Base-by-base conservation (phyloP, 2,797 vertebrate species). In the Potorous gilbertii region DNA sequence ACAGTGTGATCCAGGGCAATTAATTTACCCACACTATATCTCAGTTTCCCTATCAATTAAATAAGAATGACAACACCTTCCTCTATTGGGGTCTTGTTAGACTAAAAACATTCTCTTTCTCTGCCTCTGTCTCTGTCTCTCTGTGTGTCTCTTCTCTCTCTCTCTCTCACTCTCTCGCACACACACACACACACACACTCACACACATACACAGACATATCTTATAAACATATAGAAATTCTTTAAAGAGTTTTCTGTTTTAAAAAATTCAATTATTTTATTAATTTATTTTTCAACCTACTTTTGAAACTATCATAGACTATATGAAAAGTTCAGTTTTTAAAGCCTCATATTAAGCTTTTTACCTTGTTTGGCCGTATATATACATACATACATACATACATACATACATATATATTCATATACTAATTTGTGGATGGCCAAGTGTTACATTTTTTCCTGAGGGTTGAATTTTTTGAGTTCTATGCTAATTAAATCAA, bases 301-400 rank as follows among this genome's bases (percentile, higher is more conserved):
- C 8, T 81, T 81, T 81, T 10, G 40, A 81, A 46, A 46, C 74
- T 81, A 31, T 46, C 21, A 81, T 27, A 81, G 18, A 81, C 8
- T 81, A 10, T 81, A 6, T 81, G 74, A 81, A 81, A 81, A 81
- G 8, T 81, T 81, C 74, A 81, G 66, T 12, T 93, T 50, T 55
- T 94, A 96, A 96, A 93, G 52, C n/a, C 92, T 52, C 40, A 18
- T 95, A 54, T 93, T 95, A 90, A 56, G 57, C 66, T 92, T 95
- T 87, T 93, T 54, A 92, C 56, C 91, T 27, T 50, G 55, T 28
- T 89, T 94, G n/a, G 21, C 54, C 18, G 18, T n/a, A 91, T 91
- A 6, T 5, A 52, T 66, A 8, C 46, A 46, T 34, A 40, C 16
- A 11, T 27, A 27, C 2, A 28, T 27, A 10, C 11, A 11, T 29